These are phyloP conservation scores for Boulengeromyrus knoepffleri DNA, from an alignment of 2,113 vertebrate genomes.

Conservation along the genomic window DNA sequence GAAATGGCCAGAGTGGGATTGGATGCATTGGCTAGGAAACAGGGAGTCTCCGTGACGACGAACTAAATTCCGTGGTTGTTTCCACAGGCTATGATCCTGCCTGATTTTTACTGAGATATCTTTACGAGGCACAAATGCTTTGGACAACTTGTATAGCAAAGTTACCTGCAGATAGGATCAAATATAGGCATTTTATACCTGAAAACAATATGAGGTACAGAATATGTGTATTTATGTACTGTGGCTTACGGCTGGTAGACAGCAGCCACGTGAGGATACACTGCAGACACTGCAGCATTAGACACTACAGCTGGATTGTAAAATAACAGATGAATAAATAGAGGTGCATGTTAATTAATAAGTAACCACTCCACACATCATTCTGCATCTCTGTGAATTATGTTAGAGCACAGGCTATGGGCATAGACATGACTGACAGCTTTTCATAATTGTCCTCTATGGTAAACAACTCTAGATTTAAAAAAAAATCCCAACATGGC, in stretches of 20 bases:
- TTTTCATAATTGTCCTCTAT: conserved; percentile 35
- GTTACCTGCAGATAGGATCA: not conserved
- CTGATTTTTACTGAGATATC: not conserved
- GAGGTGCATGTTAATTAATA: not conserved
- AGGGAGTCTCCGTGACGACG: not conserved
- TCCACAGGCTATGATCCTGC: not conserved
- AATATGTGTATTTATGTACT: not conserved
- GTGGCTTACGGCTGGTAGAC: not conserved
- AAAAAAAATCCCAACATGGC: conserved; percentile 36
- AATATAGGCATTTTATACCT: not conserved
- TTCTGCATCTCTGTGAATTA: conserved; percentile 29
- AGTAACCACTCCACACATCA: not conserved
- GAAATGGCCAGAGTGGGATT: not conserved
- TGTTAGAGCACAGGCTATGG: conserved; percentile 6
- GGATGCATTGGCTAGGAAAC: not conserved
- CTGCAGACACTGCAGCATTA: not conserved
- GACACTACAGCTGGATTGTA: not conserved
- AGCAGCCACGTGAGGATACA: not conserved
- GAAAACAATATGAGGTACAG: not conserved
- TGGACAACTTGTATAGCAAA: not conserved
- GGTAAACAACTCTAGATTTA: conserved; percentile 16
- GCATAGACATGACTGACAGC: conserved; percentile 46
- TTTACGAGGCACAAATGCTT: not conserved
- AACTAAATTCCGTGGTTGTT: not conserved
- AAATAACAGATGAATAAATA: not conserved